Conservation (phyloP, 2,888 invertebrate genomes). For the Athripsodes cinereus region DNA sequence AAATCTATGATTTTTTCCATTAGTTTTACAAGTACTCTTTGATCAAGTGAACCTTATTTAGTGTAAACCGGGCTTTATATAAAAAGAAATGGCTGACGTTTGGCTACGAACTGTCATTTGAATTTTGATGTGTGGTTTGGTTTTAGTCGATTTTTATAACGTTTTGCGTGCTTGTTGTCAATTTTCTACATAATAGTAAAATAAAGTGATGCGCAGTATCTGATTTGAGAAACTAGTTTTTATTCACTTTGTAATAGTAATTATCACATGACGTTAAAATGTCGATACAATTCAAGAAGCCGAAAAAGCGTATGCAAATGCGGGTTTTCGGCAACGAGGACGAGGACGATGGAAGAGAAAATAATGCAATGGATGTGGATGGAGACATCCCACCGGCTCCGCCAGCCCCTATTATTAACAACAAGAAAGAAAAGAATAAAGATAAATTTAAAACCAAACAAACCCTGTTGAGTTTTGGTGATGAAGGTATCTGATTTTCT, state of each 20-base stretch:
- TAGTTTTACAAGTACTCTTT: too few species aligned
- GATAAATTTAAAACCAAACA: slow-evolving; percentile 48
- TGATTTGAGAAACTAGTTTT: too few species aligned
- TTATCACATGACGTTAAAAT: slow-evolving; percentile 38
- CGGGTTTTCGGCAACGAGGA: slow-evolving; percentile 63
- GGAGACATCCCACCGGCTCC: slow-evolving; percentile 22
- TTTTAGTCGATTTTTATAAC: neutral
- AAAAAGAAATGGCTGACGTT: neutral
- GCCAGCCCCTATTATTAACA: slow-evolving; percentile 8
- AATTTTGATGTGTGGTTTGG: too few species aligned
- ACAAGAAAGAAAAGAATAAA: slow-evolving; percentile 39
- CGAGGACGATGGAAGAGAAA: slow-evolving; percentile 43
- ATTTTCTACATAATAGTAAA: too few species aligned
- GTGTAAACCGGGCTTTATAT: too few species aligned
- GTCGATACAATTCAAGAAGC: slow-evolving; percentile 78
- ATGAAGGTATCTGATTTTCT: slow-evolving; percentile 48
- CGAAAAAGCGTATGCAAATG: slow-evolving; percentile 75
- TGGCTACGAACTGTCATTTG: neutral
- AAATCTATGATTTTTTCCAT: too few species aligned
- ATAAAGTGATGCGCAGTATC: too few species aligned
- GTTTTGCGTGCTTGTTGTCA: too few species aligned
- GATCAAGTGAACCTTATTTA: too few species aligned
- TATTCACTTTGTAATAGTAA: neutral
- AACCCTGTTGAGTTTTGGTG: slow-evolving; percentile 73
- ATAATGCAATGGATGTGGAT: slow-evolving; percentile 38